Evolutionary conservation across 2,113 vertebrate species (phyloP).

Genomic region (Vombatus ursinus): DNA sequence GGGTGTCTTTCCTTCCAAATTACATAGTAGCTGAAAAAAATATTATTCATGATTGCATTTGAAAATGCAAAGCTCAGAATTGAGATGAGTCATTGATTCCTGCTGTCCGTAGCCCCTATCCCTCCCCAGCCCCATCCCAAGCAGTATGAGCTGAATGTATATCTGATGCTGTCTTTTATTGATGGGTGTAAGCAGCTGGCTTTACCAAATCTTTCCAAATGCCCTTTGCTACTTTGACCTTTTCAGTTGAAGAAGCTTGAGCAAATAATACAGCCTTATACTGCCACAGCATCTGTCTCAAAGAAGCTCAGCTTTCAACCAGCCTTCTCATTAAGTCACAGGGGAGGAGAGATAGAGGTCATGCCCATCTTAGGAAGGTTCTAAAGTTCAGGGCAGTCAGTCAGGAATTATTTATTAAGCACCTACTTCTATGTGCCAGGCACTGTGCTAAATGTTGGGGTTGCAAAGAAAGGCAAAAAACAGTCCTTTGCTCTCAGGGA

Average conservation of each 20-base stretch:
- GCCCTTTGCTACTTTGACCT: neutral
- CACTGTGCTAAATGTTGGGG: neutral
- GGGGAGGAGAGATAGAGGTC: neutral
- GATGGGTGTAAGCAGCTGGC: neutral
- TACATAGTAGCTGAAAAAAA: neutral
- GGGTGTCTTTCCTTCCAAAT: neutral
- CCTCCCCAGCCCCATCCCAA: neutral
- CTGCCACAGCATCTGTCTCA: neutral
- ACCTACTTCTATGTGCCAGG: neutral
- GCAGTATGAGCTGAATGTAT: neutral
- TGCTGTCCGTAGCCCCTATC: neutral
- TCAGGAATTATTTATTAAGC: neutral
- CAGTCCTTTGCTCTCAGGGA: neutral
- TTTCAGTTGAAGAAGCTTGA: neutral
- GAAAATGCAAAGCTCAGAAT: neutral
- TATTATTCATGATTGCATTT: neutral
- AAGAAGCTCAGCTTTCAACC: neutral
- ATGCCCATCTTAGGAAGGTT: neutral
- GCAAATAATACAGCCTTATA: neutral
- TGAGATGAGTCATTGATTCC: neutral
- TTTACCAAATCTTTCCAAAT: conserved; percentile 2
- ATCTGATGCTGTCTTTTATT: neutral
- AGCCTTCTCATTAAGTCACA: neutral
- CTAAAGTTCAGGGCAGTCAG: neutral
- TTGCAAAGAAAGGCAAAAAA: neutral